phyloP scores from a whole-genome alignment of 2,113 vertebrate genomes.

The Tylochromis polylepis region DNA sequence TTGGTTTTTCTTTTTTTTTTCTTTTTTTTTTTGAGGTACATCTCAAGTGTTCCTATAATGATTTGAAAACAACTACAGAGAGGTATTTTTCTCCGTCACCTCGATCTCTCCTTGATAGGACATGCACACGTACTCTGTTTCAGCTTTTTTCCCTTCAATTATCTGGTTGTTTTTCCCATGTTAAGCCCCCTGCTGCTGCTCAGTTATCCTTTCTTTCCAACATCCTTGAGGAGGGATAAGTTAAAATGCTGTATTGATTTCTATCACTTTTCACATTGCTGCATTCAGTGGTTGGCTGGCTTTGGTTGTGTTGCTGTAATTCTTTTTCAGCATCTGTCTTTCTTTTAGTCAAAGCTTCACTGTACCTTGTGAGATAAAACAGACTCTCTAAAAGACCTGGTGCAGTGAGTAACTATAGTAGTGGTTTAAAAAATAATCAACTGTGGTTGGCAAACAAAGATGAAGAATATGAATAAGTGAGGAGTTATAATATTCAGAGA shows the following conservation, averaged over 20 bases:
- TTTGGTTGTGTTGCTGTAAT: constrained; percentile 24
- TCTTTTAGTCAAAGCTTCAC: neutral
- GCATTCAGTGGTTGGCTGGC: constrained; percentile 34
- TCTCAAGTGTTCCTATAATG: neutral
- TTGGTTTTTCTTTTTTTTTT: neutral
- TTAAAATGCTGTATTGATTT: constrained; percentile 56
- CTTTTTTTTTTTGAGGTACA: neutral
- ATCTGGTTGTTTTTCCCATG: constrained; percentile 38
- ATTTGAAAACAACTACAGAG: neutral
- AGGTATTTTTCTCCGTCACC: constrained; percentile 6
- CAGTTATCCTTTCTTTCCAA: constrained; percentile 24
- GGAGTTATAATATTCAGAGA: neutral
- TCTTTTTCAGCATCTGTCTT: neutral
- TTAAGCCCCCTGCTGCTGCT: constrained; percentile 40
- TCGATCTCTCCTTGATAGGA: constrained; percentile 25
- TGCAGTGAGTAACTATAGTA: neutral
- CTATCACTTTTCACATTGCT: constrained; percentile 46
- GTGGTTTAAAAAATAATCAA: neutral
- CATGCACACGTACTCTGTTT: neutral
- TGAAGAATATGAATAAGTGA: constrained; percentile 7
- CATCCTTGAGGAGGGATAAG: constrained; percentile 39
- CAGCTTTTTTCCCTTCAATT: constrained; percentile 53
- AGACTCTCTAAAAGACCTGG: neutral
- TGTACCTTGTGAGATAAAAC: constrained; percentile 12
- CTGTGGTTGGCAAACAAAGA: neutral